Base-by-base conservation (phyloP, 2,797 vertebrate species). In the Pagetopsis macropterus region DNA sequence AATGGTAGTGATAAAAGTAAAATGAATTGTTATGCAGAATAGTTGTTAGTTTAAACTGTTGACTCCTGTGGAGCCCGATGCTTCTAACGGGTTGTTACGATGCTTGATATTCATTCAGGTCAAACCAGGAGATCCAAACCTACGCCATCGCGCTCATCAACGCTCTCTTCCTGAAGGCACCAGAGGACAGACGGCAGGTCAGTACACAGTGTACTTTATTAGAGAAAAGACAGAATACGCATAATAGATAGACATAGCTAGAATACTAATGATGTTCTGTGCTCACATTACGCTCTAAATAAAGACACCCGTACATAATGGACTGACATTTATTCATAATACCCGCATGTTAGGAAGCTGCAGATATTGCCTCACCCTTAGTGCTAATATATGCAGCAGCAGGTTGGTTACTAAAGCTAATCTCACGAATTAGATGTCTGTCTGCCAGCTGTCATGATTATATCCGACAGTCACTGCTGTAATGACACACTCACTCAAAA, bases 91-190 rank as follows among this genome's bases (percentile, higher is more conserved):
- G 89, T 81, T 92, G 84, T 85, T 89, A 46, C 63, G 51, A 55
- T 77, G 46, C 59, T 87, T 86, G 79, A 85, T 78, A 75, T 83
- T 76, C 64, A 84, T 91, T 84, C 94, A 99, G 98, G 87, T 99
- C 97, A 82, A 99, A 99, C 92, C 97, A 99, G 92, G 98, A 99
- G 93, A 99, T 99, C 88, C 98, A 99, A 93, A 99, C 98, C 0
- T 99, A 99, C 1, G 97, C 98, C 85, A 98, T 99, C 45, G 98
- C 98, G 45, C 94, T 99, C 87, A 99, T 99, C 91, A 99, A 99
- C 1, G 98, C 98, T 44, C 96, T 99, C 64, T 99, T 99, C 91
- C 95, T 99, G 88, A 99, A 99, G 91, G 97, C 98, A 5, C 98
- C 98, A 0, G 98, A 99, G 90, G 98, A 99, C 89, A 95, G 97